These are phyloP conservation scores for Nomada fabriciana DNA, from an alignment of 2,888 invertebrate species.

Conservation along the genomic window DNA sequence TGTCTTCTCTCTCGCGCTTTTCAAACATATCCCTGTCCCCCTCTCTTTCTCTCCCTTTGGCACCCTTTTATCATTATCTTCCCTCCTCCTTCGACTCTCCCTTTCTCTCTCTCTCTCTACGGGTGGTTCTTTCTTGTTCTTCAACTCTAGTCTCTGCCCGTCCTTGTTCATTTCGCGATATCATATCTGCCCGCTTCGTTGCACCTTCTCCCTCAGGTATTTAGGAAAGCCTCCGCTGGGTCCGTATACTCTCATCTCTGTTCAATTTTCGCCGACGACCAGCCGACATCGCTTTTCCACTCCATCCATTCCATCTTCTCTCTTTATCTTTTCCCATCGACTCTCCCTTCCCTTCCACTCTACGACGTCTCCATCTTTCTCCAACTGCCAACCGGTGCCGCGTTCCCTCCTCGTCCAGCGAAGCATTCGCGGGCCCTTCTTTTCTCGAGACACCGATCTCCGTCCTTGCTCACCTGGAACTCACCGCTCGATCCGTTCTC, in stretches of 20 bases:
- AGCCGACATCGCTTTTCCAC: conserved; percentile 39
- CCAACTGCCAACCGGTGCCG: conserved; percentile 25
- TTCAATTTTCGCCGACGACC: conserved; percentile 25
- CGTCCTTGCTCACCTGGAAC: background rate
- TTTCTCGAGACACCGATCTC: background rate
- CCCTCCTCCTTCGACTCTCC: conserved; percentile 8
- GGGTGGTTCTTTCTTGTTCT: background rate
- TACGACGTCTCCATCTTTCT: conserved; percentile 4
- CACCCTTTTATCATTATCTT: conserved; percentile 47
- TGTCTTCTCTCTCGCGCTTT: conserved; percentile 9
- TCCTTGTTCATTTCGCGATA: background rate
- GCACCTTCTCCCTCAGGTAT: conserved; percentile 12
- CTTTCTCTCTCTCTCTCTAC: background rate
- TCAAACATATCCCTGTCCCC: conserved; percentile 16
- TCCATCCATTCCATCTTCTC: background rate
- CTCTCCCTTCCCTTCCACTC: conserved; percentile 18
- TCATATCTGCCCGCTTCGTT: background rate
- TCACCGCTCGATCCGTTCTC: background rate
- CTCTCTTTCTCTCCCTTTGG: conserved; percentile 6
- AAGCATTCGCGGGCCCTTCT: conserved; percentile 24
- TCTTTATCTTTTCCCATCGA: too few relatives aligned
- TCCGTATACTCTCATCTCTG: conserved; percentile 36
- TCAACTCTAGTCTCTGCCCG: background rate
- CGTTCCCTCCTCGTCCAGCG: conserved; percentile 34
- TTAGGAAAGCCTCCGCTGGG: conserved; percentile 33